Percentiles rank a stretch among this genome's conserved stretches.
Evolutionary conservation across 2,888 invertebrate species (phyloP).

Genomic region (Noctua comes): DNA sequence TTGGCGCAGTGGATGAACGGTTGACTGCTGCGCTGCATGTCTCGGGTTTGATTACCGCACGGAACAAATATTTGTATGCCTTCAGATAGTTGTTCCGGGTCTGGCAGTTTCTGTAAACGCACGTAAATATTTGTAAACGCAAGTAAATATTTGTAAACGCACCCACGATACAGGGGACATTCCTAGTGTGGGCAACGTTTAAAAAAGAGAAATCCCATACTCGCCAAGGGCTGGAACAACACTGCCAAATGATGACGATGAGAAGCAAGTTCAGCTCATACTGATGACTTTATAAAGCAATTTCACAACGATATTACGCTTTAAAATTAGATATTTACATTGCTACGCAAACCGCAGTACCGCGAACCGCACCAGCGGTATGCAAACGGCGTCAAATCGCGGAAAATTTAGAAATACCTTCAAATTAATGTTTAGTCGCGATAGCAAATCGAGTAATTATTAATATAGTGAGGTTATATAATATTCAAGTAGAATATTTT

Average conservation of each 20-base stretch:
- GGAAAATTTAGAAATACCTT: constrained; percentile 8
- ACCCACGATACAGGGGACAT: too few relatives aligned
- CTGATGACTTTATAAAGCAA: neutral
- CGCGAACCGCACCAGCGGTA: constrained; percentile 26
- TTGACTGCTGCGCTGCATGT: neutral
- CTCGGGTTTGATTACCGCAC: neutral
- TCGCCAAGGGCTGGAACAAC: neutral
- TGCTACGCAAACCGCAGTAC: neutral
- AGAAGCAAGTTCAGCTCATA: neutral
- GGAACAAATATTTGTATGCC: neutral
- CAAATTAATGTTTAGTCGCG: constrained; percentile 3
- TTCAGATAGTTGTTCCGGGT: neutral
- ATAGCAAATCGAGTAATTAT: constrained; percentile 15
- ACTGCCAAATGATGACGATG: neutral
- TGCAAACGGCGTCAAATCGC: constrained; percentile 12
- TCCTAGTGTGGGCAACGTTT: neutral
- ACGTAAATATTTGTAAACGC: neutral
- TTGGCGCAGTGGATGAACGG: neutral
- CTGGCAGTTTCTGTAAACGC: neutral
- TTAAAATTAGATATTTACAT: constrained; percentile 23
- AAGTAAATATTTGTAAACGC: neutral
- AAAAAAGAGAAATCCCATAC: neutral
- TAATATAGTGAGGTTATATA: constrained; percentile 6
- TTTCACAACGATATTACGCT: neutral
- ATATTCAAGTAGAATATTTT: neutral